These are phyloP conservation scores for Podarcis siculus DNA, from an alignment of 2,797 vertebrate species.

Conservation along the genomic window DNA sequence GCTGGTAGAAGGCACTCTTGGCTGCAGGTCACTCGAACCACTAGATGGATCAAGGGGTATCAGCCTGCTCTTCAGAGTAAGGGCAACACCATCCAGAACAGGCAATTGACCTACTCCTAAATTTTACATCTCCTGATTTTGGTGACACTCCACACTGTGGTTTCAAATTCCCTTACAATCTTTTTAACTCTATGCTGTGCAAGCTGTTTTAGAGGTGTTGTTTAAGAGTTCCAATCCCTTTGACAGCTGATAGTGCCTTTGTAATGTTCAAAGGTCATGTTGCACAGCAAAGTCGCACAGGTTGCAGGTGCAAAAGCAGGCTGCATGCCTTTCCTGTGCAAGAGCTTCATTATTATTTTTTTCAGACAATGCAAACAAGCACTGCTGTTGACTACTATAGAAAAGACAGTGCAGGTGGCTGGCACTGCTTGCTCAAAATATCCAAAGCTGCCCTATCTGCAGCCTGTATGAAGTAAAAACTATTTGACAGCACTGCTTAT, in stretches of 20 bases:
- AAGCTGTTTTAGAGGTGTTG: too few species aligned
- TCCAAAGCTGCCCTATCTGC: not conserved
- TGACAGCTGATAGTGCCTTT: too few species aligned
- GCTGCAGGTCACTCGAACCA: too few species aligned
- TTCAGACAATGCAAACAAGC: not conserved
- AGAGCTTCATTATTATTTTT: not conserved
- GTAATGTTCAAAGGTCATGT: not conserved
- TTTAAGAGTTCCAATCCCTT: not conserved
- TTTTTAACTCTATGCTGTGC: not conserved
- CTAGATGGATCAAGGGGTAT: too few species aligned
- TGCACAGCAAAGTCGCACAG: not conserved
- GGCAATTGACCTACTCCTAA: too few species aligned
- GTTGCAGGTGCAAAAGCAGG: not conserved
- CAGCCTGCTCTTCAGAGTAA: too few species aligned
- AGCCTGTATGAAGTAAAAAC: not conserved
- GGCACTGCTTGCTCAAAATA: not conserved
- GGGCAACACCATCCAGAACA: too few species aligned
- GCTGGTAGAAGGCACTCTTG: too few species aligned
- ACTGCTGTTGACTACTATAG: not conserved
- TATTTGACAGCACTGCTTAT: not conserved
- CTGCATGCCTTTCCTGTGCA: not conserved
- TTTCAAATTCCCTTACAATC: not conserved
- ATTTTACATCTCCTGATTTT: not conserved
- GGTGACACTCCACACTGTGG: not conserved
- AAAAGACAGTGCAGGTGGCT: not conserved